Evolutionary conservation across 1,140 invertebrate genomes (phyloP).

Genomic region (Carposina sasakii): DNA sequence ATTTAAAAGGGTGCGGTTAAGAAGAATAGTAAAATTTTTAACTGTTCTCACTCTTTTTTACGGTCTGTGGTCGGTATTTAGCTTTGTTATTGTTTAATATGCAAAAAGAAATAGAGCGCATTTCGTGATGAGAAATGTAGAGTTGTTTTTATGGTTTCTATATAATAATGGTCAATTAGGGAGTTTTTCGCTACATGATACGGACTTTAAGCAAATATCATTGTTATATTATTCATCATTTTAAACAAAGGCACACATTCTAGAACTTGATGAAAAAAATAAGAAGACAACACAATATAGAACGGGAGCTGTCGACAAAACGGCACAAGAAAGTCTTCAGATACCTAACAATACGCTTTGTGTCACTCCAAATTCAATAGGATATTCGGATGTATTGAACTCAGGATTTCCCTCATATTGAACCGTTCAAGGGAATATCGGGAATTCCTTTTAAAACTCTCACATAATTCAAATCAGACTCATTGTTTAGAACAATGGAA

Average conservation of each 20-base stretch:
- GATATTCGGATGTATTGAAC: constrained; percentile 61
- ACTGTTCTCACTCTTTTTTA: too few species aligned
- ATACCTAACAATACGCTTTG: constrained; percentile 60
- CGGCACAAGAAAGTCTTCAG: constrained; percentile 44
- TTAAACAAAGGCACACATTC: background rate
- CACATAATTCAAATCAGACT: constrained; percentile 35
- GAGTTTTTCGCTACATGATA: too few species aligned
- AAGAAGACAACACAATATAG: constrained; percentile 51
- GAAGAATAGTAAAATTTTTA: too few species aligned
- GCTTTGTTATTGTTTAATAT: too few species aligned
- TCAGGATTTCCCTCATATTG: constrained; percentile 43
- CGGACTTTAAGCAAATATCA: too few species aligned
- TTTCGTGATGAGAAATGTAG: too few species aligned
- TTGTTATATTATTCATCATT: background rate
- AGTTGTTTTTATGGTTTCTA: too few species aligned
- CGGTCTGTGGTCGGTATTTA: too few species aligned
- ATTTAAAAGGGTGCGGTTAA: too few species aligned
- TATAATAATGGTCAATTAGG: too few species aligned
- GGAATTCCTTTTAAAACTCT: constrained; percentile 38
- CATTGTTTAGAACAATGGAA: constrained; percentile 39
- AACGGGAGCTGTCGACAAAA: constrained; percentile 43
- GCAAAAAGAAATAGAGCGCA: too few species aligned
- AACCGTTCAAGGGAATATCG: constrained; percentile 33
- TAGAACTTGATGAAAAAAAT: too few species aligned
- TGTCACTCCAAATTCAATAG: constrained; percentile 60